phyloP scores from a whole-genome alignment of 2,113 vertebrate species.

The Gymnocephalus cernua region DNA sequence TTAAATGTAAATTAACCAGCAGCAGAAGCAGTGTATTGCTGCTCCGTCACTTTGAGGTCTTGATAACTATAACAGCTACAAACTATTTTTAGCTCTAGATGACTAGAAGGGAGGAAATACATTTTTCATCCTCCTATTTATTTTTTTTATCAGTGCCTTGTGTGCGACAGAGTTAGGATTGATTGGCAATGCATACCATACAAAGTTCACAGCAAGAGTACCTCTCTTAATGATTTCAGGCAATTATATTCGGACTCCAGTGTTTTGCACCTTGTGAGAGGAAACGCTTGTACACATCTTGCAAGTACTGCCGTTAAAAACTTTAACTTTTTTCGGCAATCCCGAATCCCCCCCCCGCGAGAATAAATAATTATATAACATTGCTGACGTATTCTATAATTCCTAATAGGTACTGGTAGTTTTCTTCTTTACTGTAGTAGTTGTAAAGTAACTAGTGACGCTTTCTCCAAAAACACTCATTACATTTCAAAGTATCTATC shows the following conservation, averaged over 20 bases:
- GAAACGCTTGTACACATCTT: not conserved
- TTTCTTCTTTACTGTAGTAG: constrained; percentile 8
- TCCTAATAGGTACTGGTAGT: not conserved
- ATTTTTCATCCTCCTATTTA: constrained; percentile 64
- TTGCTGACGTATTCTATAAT: not conserved
- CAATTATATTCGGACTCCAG: not conserved
- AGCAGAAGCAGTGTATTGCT: constrained; percentile 11
- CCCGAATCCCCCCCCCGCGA: too few species aligned
- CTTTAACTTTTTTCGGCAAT: not conserved
- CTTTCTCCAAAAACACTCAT: constrained; percentile 2
- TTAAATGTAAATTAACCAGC: constrained; percentile 30
- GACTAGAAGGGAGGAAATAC: constrained; percentile 25
- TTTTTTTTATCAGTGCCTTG: constrained; percentile 46
- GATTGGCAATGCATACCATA: constrained; percentile 10
- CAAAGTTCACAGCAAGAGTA: not conserved
- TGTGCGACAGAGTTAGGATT: constrained; percentile 24
- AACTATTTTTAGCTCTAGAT: constrained; percentile 52
- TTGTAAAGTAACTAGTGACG: not conserved
- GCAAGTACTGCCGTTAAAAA: not conserved
- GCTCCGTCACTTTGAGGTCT: constrained; percentile 57
- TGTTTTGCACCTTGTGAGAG: not conserved
- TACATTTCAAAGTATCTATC: not conserved
- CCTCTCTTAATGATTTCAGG: constrained; percentile 14
- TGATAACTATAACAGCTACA: constrained; percentile 33
- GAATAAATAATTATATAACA: not conserved